Base-by-base conservation (phyloP, 2,888 invertebrate genomes). In the Pseudanteris insignis region DNA sequence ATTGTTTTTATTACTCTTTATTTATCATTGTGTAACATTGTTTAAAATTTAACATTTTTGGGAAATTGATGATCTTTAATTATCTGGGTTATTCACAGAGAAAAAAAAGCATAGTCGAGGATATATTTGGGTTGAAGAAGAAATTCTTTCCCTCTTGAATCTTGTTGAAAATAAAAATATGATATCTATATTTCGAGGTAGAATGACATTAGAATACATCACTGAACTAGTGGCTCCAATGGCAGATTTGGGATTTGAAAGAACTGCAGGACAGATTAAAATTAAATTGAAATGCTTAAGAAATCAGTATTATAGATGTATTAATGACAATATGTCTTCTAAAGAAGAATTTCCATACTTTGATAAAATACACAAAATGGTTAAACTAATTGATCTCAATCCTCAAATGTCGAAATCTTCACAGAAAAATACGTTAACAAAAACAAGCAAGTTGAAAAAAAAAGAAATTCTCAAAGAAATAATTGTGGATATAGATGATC, bases 261-360 rank as follows among this genome's bases (percentile, higher is more conserved):
- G 68, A 63, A 67, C 69, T 13, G 51, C 57, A 2, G 59, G 54
- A 3, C 71, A 71, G 29, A 69, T 72, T 13, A 68, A 70, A 41
- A 63, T 64, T 7, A 68, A 72, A 41, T 51, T 71, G 10, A 68
- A 68, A 54, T 47, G 65, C 21, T 57, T 70, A 24, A 33, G 67
- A 10, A 61, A 55, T 25, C 50, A 43, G 8, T 72, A 72, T 55
- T 55, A 67, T 14, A 51, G 62, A 10, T 70, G 70, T 25, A 54
- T 69, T 34, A 48, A 57, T 8, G 41, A 53, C 1, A 64, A 66
- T 12, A 3, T 48, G 46, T 25, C 53, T 60, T 21, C 46, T 30
- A 13, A 58, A 44, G 28, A 38, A 11, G 66, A 70, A 6, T 71
- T 64, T 48, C 69, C 70, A 8, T 68, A 66, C 58, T 72, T 65